These are phyloP conservation scores for Smutsia gigantea DNA, from an alignment of 2,797 vertebrate species.

Conservation along the genomic window DNA sequence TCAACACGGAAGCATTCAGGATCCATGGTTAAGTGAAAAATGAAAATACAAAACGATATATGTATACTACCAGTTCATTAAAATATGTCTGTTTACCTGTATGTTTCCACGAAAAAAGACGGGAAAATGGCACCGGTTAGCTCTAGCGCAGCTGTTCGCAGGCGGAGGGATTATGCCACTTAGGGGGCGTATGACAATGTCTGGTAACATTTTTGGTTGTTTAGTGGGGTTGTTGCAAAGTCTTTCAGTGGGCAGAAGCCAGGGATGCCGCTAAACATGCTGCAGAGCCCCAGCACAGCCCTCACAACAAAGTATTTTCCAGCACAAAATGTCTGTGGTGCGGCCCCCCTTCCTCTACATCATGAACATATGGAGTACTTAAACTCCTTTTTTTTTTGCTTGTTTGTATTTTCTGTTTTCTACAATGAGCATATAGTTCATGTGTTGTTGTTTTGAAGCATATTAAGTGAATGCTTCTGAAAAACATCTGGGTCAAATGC, in stretches of 20 bases:
- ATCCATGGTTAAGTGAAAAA: background rate
- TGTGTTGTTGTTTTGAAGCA: background rate
- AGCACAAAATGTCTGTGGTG: background rate
- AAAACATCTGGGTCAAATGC: background rate
- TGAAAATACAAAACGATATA: background rate
- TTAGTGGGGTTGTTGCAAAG: background rate
- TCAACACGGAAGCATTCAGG: background rate
- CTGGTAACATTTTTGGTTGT: background rate
- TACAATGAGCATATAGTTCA: background rate
- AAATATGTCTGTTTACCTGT: background rate
- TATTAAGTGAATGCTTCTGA: background rate
- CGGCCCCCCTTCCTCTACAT: background rate
- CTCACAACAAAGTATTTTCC: background rate
- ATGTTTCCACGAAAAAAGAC: background rate
- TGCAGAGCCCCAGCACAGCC: background rate
- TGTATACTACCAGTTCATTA: background rate
- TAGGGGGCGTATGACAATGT: background rate
- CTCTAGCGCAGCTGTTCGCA: background rate
- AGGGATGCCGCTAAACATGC: background rate
- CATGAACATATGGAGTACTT: background rate
- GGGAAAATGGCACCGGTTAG: background rate
- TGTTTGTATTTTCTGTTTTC: background rate
- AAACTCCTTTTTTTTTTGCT: background rate
- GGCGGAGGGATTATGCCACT: background rate
- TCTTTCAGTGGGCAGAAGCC: background rate